These are phyloP conservation scores for Neodiprion virginianus DNA, from an alignment of 1,140 invertebrate species.

Conservation along the genomic window DNA sequence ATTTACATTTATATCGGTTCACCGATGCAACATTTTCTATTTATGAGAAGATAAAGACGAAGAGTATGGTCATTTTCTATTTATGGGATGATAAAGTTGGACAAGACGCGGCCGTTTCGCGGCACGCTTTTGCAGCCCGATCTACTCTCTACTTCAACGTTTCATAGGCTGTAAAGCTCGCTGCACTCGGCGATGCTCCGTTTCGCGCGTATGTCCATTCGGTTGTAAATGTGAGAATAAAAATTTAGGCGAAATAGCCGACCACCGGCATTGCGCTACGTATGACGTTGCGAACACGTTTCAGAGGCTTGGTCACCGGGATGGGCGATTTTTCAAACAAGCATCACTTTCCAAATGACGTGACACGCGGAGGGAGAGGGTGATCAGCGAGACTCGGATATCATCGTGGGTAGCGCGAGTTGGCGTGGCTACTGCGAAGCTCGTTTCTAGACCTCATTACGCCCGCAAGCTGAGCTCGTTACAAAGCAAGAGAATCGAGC, in stretches of 20 bases:
- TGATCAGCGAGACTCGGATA: too few species aligned
- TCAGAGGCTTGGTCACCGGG: not conserved
- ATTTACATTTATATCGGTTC: slow-evolving; percentile 33
- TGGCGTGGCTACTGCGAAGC: not conserved
- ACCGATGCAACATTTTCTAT: slow-evolving; percentile 10
- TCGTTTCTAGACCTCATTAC: slow-evolving; percentile 40
- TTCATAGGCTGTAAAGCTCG: not conserved
- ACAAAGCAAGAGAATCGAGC: slow-evolving; percentile 19
- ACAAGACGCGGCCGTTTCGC: not conserved
- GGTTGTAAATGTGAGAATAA: not conserved
- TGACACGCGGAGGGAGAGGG: too few species aligned
- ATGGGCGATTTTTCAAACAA: not conserved
- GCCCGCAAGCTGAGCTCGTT: slow-evolving; percentile 44
- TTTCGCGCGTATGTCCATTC: not conserved
- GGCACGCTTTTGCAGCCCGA: not conserved
- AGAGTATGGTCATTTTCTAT: slow-evolving; percentile 12
- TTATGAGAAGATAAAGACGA: slow-evolving; percentile 14
- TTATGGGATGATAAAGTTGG: slow-evolving; percentile 5
- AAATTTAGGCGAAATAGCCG: not conserved
- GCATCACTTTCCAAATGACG: not conserved
- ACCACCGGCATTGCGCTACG: not conserved
- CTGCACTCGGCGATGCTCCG: not conserved
- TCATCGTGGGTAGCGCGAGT: not conserved
- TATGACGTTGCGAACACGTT: not conserved
- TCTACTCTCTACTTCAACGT: not conserved